Conservation (phyloP, 2,888 invertebrate species). For the Trilocha varians region DNA sequence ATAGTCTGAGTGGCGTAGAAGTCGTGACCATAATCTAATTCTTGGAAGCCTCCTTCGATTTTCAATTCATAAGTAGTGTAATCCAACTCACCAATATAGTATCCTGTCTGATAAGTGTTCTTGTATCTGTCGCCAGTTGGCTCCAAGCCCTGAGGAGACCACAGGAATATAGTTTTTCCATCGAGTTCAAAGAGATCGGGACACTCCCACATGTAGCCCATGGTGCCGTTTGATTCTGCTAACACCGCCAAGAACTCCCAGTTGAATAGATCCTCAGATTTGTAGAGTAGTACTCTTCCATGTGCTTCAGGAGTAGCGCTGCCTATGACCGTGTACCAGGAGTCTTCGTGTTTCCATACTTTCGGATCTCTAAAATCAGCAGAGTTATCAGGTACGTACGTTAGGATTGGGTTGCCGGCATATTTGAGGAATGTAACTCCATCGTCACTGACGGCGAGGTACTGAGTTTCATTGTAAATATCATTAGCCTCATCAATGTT, state of each 20-base stretch:
- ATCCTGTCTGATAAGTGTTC: slow-evolving; percentile 52
- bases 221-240: slow-evolving; percentile 44
- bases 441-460: slow-evolving; percentile 51
- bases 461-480: slow-evolving; percentile 47
- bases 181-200: slow-evolving; percentile 65
- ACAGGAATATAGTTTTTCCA: slow-evolving; percentile 51
- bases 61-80: slow-evolving; percentile 52
- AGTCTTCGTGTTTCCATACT: slow-evolving; percentile 49
- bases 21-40: slow-evolving; percentile 61
- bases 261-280: slow-evolving; percentile 43
- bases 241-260: slow-evolving; percentile 54
- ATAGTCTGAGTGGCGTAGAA: slow-evolving; percentile 62
- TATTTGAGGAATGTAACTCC: slow-evolving; percentile 55
- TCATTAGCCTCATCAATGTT: slow-evolving; percentile 33
- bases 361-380: slow-evolving; percentile 69
- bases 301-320: slow-evolving; percentile 43
- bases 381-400: slow-evolving; percentile 39
- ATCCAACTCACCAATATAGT: slow-evolving; percentile 55
- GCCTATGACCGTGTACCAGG: slow-evolving; percentile 59
- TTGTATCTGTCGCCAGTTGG: slow-evolving; percentile 55
- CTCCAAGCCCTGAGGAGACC: slow-evolving; percentile 58
- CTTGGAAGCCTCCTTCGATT: slow-evolving; percentile 48
- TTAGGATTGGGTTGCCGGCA: slow-evolving; percentile 52
- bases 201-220: slow-evolving; percentile 70
- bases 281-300: slow-evolving; percentile 53